Conservation (phyloP, 2,888 invertebrate genomes). For the Ophioninae sp. region DNA sequence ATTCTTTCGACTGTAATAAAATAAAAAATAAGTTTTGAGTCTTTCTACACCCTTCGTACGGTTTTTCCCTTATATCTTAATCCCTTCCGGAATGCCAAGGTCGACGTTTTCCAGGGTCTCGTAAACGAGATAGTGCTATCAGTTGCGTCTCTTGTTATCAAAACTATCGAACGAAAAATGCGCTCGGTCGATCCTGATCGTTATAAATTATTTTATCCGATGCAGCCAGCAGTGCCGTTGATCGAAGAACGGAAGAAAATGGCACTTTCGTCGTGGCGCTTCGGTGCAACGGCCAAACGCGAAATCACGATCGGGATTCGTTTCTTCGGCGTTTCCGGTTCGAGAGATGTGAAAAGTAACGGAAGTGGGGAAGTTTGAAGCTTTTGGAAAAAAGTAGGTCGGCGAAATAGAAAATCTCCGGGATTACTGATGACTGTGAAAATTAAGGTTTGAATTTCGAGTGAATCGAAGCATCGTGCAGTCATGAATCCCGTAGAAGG, state of each 20-base stretch:
- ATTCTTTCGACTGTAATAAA: slow-evolving; percentile 50
- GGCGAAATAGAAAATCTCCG: too few relatives aligned
- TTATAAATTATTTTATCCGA: not conserved
- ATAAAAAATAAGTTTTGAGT: slow-evolving; percentile 36
- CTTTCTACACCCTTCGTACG: slow-evolving; percentile 30
- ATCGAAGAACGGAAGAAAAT: too few relatives aligned
- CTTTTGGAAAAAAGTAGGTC: too few relatives aligned
- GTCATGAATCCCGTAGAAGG: not conserved
- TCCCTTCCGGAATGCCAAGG: slow-evolving; percentile 11
- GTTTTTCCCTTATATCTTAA: not conserved
- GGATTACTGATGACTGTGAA: not conserved
- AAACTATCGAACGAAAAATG: slow-evolving; percentile 32
- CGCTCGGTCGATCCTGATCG: not conserved
- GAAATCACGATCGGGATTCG: too few relatives aligned
- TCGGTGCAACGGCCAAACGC: too few relatives aligned
- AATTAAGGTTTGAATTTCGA: not conserved
- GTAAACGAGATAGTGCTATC: slow-evolving; percentile 49
- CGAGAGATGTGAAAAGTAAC: too few relatives aligned
- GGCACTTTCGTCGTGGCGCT: too few relatives aligned
- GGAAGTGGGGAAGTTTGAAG: too few relatives aligned
- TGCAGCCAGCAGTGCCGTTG: too few relatives aligned
- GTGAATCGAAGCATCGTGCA: not conserved
- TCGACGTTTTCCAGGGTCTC: slow-evolving; percentile 11
- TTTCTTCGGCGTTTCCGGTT: too few relatives aligned
- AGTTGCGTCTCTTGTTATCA: slow-evolving; percentile 43